These are phyloP conservation scores for Colinus virginianus DNA, from an alignment of 2,113 vertebrate genomes.

Conservation along the genomic window DNA sequence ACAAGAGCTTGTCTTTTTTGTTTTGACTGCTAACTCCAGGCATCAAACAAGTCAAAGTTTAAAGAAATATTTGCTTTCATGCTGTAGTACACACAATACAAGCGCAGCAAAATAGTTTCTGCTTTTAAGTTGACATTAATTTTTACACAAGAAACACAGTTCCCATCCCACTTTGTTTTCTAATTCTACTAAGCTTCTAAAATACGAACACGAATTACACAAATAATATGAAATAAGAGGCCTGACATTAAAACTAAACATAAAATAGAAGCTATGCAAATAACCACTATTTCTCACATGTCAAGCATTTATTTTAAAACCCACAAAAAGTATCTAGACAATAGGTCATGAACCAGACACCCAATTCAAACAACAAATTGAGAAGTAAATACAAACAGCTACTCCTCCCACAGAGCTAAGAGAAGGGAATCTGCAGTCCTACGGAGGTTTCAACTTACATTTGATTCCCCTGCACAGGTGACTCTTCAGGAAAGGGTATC, in stretches of 20 bases:
- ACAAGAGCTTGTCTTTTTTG: neutral
- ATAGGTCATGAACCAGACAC: neutral
- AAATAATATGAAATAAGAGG: neutral
- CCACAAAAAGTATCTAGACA: neutral
- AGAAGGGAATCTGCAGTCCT: neutral
- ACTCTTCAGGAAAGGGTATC: constrained; percentile 85
- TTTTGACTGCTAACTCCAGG: neutral
- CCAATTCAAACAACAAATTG: neutral
- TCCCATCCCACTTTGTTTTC: neutral
- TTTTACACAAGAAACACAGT: neutral
- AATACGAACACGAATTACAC: neutral
- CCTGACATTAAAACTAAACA: neutral
- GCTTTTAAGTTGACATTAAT: neutral
- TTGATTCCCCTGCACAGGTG: constrained; percentile 82
- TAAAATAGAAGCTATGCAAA: neutral
- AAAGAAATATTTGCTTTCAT: neutral
- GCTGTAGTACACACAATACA: neutral
- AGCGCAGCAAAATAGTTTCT: fast-evolving
- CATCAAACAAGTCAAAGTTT: neutral
- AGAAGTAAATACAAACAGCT: neutral
- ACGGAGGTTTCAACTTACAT: constrained; percentile 75
- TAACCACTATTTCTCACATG: neutral
- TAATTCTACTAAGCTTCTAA: too few relatives aligned
- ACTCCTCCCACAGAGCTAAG: neutral
- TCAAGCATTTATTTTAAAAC: fast-evolving